Evolutionary conservation across 2,797 vertebrate species (phyloP), one percentile per base, ranked within the genome.

Genomic region (Hafferia zeledoni): DNA sequence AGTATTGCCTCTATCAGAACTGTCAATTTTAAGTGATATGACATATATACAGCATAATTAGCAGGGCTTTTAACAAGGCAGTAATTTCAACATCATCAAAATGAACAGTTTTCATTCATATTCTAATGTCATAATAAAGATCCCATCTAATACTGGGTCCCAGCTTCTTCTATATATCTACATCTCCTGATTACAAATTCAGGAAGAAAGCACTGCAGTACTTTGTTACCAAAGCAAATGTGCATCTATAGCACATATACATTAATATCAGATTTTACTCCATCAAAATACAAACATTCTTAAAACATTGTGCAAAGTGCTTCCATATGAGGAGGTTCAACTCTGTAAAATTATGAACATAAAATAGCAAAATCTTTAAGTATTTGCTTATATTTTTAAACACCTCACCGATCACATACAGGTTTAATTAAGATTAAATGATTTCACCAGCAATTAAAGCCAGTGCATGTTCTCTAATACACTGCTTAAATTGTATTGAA

Each of bases 401-500:
- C 7, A 75, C 10, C 20, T 64, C 63, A 65, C 25, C 65, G 39
- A 89, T 68, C 35, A 80, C 16, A 79, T 33, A 44, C 35, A 41
- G 43, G 41, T 94, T 75, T 78, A 86, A 95, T 81, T 70, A 90
- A 75, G 68, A 91, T 81, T 67, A 93, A 83, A 93, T 80, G 3
- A 80, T 70, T 67, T 75, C 74, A 56, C 91, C 92, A 82, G 30
- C 90, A 97, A 97, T 85, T 96, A 96, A 97, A 94, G 83, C 69
- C 81, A 92, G 53, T 22, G 17, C 59, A 90, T 85, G 78, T 89
- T 94, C 89, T 87, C 75, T 93, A 91, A 91, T 27, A 96, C 17
- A 57, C 57, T 57, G 94, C 91, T 95, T 96, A 92, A 94, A 98
- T 94, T 93, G 98, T 98, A 98, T 97, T 97, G 97, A 98, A 98